Evolutionary conservation across 2,888 invertebrate species (phyloP).

Genomic region (Stegophylla sp.): DNA sequence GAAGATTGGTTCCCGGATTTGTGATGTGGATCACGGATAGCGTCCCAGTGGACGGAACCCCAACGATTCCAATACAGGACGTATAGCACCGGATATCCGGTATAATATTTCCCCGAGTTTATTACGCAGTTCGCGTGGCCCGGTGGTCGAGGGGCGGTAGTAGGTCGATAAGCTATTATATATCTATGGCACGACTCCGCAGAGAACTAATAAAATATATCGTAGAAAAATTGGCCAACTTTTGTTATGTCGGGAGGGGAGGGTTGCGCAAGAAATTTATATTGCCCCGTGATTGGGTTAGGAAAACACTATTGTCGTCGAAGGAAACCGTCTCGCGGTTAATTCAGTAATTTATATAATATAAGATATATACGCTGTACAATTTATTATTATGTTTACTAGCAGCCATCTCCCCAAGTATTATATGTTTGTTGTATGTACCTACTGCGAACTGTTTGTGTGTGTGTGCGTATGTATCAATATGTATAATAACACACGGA

Average conservation of each 20-base stretch:
- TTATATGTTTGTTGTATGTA: too few species aligned
- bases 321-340: constrained; percentile 4
- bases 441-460: too few species aligned
- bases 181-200: background rate
- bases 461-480: too few species aligned
- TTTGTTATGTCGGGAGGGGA: constrained; percentile 10
- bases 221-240: constrained; percentile 57
- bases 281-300: constrained; percentile 46
- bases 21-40: constrained; percentile 56
- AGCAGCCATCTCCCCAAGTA: too few species aligned
- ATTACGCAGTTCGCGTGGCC: constrained; percentile 26
- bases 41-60: constrained; percentile 41
- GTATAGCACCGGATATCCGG: constrained; percentile 13
- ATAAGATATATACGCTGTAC: too few species aligned
- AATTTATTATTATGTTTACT: too few species aligned
- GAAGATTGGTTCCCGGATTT: constrained; percentile 44
- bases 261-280: constrained; percentile 37
- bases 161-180: constrained; percentile 56
- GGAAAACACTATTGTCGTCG: constrained; percentile 28
- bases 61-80: constrained; percentile 11
- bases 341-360: constrained; percentile 16
- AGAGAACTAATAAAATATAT: constrained; percentile 57
- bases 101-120: constrained; percentile 54
- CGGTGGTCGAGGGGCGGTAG: too few species aligned
- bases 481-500: too few species aligned